A percentile compares a stretch with the other conserved stretches of the same genome.
These are phyloP conservation scores for Plodia interpunctella DNA, from an alignment of 1,140 invertebrate genomes.

Conservation along the genomic window DNA sequence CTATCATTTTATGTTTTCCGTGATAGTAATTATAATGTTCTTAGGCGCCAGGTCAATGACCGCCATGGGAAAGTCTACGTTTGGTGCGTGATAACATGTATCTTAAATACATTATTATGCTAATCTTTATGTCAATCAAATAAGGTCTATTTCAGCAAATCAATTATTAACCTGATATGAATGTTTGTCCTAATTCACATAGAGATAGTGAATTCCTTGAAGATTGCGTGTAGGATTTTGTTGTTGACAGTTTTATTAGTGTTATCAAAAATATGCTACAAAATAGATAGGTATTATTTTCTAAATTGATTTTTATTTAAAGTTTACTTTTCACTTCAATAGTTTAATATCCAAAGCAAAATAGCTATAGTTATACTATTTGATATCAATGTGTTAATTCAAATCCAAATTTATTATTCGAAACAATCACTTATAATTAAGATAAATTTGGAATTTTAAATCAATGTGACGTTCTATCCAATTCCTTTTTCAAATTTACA, in stretches of 20 bases:
- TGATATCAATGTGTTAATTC: no score
- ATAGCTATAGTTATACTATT: no score
- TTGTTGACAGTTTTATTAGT: not conserved
- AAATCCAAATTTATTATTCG: no score
- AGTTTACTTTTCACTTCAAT: no score
- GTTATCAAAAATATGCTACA: no score
- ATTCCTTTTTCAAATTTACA: not conserved
- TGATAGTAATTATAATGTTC: slow-evolving; percentile 5
- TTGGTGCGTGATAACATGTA: not conserved
- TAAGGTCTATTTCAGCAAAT: not conserved
- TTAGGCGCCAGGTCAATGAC: not conserved
- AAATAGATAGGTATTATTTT: no score
- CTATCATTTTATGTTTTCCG: slow-evolving; percentile 1
- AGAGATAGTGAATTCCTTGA: not conserved
- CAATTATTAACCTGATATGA: not conserved
- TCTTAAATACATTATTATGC: not conserved
- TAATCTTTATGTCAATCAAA: not conserved
- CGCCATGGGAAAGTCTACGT: not conserved
- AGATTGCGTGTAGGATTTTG: not conserved
- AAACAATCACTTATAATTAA: no score
- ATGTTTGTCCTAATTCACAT: not conserved
- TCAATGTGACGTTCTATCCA: not conserved
- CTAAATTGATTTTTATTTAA: no score
- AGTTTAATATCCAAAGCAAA: no score
- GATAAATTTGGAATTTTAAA: no score